phyloP scores from a whole-genome alignment of 2,888 invertebrate genomes.

The Xiphydria camelus region DNA sequence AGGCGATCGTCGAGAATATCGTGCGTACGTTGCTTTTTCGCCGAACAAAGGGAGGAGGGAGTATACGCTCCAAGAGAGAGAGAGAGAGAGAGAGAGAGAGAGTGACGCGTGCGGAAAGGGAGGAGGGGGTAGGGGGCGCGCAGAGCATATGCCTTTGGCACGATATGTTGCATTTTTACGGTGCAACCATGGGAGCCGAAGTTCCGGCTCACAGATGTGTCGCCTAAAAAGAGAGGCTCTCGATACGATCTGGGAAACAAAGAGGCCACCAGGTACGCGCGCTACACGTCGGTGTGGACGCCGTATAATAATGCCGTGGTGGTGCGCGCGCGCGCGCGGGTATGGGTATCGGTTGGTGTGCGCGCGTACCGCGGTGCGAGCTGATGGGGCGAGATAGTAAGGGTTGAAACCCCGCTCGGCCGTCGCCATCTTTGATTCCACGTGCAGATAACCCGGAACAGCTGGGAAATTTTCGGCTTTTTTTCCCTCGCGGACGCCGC shows the following conservation, averaged over 20 bases:
- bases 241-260: constrained; percentile 50
- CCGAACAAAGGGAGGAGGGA: too few relatives aligned
- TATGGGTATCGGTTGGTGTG: neutral
- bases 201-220: constrained; percentile 45
- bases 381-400: constrained; percentile 49
- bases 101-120: neutral
- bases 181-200: constrained; percentile 33
- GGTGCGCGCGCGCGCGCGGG: constrained; percentile 19
- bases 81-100: too few relatives aligned
- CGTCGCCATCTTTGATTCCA: constrained; percentile 51
- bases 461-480: constrained; percentile 51
- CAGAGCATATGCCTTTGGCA: constrained; percentile 33
- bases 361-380: constrained; percentile 17
- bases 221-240: constrained; percentile 27
- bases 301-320: constrained; percentile 33
- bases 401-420: constrained; percentile 47
- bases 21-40: too few relatives aligned
- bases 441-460: constrained; percentile 46
- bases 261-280: constrained; percentile 40
- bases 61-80: too few relatives aligned
- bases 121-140: constrained; percentile 4
- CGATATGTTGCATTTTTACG: constrained; percentile 41
- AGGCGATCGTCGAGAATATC: too few relatives aligned
- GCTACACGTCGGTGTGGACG: constrained; percentile 8
- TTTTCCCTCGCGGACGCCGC: constrained; percentile 11